These are phyloP conservation scores for Rhagoletis pomonella DNA, from an alignment of 1,140 invertebrate genomes.

Conservation along the genomic window DNA sequence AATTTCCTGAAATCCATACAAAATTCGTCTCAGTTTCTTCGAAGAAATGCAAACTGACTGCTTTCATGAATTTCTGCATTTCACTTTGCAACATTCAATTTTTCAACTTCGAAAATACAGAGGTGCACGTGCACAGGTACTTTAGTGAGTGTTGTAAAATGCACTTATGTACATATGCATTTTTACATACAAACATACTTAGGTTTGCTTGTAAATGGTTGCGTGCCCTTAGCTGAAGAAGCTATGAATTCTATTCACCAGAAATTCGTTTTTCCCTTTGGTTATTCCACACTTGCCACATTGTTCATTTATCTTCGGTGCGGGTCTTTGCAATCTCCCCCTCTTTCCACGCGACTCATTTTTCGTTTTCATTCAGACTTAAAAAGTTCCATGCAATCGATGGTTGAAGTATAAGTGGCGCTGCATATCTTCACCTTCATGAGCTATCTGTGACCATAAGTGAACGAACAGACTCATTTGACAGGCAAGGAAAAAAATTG, in stretches of 20 bases:
- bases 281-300: not conserved
- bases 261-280: not conserved
- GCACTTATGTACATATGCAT: not conserved
- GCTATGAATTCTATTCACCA: slow-evolving; percentile 25
- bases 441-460: slow-evolving; percentile 13
- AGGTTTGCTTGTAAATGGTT: not conserved
- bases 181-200: no score
- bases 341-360: not conserved
- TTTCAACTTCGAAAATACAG: slow-evolving; percentile 24
- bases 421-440: not conserved
- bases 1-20: not conserved
- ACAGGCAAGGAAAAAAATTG: not conserved
- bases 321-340: not conserved
- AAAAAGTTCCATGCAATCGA: not conserved
- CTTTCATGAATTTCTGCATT: slow-evolving; percentile 18
- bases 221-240: not conserved
- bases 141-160: no score
- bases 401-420: not conserved
- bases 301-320: slow-evolving; percentile 21
- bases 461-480: not conserved
- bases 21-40: not conserved
- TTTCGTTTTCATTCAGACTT: not conserved
- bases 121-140: no score
- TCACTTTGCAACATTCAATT: not conserved
- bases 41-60: not conserved